phyloP scores from a whole-genome alignment of 2,888 invertebrate genomes.

The Agrochola circellaris region DNA sequence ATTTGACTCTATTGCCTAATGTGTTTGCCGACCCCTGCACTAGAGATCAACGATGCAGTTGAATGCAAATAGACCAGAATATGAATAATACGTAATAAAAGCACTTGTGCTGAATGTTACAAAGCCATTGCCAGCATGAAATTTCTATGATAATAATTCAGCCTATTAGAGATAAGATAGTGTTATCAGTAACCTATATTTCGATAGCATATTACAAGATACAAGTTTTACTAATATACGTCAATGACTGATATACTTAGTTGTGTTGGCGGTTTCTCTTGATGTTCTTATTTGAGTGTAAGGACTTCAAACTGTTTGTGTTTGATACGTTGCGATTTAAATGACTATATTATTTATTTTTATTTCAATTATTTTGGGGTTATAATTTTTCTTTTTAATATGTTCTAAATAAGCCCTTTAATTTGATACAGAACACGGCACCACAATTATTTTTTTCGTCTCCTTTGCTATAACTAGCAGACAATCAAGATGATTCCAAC shows the following conservation, averaged over 20 bases:
- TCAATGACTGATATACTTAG: slow-evolving; percentile 55
- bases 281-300: slow-evolving; percentile 28
- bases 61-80: too few relatives aligned
- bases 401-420: too few relatives aligned
- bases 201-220: slow-evolving; percentile 47
- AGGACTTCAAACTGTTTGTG: background rate
- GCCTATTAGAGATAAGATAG: slow-evolving; percentile 49
- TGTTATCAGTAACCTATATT: slow-evolving; percentile 61
- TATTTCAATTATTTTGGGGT: too few relatives aligned
- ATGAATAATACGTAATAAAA: background rate
- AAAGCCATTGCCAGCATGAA: slow-evolving; percentile 10
- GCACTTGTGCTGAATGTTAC: slow-evolving; percentile 9
- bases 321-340: background rate
- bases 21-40: too few relatives aligned
- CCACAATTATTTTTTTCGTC: too few relatives aligned
- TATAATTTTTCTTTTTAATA: too few relatives aligned
- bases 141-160: slow-evolving; percentile 40
- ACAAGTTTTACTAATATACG: slow-evolving; percentile 44
- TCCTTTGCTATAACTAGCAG: too few relatives aligned
- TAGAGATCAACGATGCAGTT: too few relatives aligned
- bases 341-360: too few relatives aligned
- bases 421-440: too few relatives aligned
- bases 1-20: too few relatives aligned
- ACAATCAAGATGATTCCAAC: too few relatives aligned
- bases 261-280: slow-evolving; percentile 43